A percentile compares a stretch with the other conserved stretches of the same genome.
phyloP scores from a whole-genome alignment of 1,140 invertebrate genomes.

The Pogonomyrmex californicus region DNA sequence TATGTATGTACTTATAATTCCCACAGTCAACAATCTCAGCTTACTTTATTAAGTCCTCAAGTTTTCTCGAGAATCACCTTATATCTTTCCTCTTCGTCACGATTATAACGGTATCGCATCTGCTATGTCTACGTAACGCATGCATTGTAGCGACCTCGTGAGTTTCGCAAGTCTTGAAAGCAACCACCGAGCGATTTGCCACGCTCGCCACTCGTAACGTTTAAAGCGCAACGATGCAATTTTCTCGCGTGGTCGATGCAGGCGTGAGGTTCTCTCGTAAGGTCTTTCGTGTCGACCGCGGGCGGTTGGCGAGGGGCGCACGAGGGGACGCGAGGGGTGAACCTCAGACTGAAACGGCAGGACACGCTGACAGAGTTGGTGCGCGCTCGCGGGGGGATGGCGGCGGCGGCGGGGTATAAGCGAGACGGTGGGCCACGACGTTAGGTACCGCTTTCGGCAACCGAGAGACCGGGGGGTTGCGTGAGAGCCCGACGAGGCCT shows the following conservation, averaged over 20 bases:
- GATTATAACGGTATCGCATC: not conserved
- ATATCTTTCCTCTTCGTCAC: not conserved
- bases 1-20: too few relatives aligned
- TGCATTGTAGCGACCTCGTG: not conserved
- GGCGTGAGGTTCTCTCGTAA: slow-evolving; percentile 67
- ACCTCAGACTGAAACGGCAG: slow-evolving; percentile 66
- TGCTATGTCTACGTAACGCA: not conserved
- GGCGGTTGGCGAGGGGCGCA: slow-evolving; percentile 25
- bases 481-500: slow-evolving; percentile 72
- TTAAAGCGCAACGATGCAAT: slow-evolving; percentile 75
- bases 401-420: slow-evolving; percentile 7
- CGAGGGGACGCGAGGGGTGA: not conserved
- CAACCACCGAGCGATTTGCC: slow-evolving; percentile 49
- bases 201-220: slow-evolving; percentile 59
- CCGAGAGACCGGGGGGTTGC: slow-evolving; percentile 66
- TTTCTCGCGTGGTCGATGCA: slow-evolving; percentile 77
- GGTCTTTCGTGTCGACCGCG: slow-evolving; percentile 72
- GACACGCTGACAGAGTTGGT: slow-evolving; percentile 42
- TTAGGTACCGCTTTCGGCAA: slow-evolving; percentile 78
- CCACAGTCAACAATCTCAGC: not conserved
- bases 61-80: not conserved
- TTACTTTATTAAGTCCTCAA: not conserved
- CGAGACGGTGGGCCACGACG: slow-evolving; percentile 71
- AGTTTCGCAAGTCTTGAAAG: slow-evolving; percentile 39
- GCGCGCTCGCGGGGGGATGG: not conserved